A percentile compares a stretch with the other conserved stretches of the same genome.
Evolutionary conservation across 2,113 vertebrate genomes (phyloP).

Genomic region (Cyanocitta stelleri): DNA sequence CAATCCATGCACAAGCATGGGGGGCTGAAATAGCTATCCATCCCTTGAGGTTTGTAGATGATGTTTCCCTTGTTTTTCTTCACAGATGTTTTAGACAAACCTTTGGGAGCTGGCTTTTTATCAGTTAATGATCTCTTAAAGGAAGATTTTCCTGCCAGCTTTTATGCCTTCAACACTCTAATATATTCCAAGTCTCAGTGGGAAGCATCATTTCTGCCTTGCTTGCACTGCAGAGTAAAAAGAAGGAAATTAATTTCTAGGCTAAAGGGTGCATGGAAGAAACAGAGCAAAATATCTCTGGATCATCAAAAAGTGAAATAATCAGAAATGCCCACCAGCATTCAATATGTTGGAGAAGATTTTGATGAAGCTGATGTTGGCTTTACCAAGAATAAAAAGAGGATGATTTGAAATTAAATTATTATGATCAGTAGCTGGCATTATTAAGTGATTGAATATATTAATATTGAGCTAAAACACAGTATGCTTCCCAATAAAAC

Average conservation of each 20-base stretch:
- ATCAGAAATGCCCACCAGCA: background rate
- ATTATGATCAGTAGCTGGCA: background rate
- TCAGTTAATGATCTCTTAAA: background rate
- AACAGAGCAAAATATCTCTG: background rate
- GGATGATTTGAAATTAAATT: background rate
- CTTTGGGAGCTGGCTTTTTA: background rate
- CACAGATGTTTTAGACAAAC: background rate
- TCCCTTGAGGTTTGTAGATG: background rate
- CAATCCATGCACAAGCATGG: background rate
- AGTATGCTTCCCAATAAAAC: background rate
- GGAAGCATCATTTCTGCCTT: background rate
- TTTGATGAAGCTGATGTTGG: background rate
- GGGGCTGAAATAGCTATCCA: background rate
- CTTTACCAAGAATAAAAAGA: background rate
- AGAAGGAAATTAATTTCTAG: background rate
- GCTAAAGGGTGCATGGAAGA: background rate
- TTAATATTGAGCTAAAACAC: background rate
- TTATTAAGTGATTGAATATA: background rate
- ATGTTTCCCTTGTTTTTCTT: background rate
- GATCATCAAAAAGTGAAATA: slow-evolving; percentile 11
- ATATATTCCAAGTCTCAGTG: background rate
- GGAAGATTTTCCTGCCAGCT: background rate
- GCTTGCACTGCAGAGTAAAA: background rate
- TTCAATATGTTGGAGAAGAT: background rate
- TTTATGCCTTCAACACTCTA: background rate